phyloP scores from a whole-genome alignment of 2,113 vertebrate species.

The Harpagus bidentatus region DNA sequence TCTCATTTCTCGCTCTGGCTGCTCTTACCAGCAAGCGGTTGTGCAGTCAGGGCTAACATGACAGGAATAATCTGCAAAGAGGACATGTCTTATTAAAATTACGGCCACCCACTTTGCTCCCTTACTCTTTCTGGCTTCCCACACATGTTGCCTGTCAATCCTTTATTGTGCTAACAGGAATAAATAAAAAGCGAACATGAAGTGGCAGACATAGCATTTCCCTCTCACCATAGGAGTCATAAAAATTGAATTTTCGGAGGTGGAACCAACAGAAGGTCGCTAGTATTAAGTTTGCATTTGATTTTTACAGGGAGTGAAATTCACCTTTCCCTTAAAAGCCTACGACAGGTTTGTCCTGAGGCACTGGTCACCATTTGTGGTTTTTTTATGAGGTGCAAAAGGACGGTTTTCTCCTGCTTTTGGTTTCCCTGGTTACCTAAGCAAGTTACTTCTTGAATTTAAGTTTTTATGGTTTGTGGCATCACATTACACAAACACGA shows the following conservation, averaged over 20 bases:
- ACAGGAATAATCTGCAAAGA: conserved; percentile 15
- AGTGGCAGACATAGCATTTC: background rate
- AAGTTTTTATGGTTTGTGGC: background rate
- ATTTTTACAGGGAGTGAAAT: background rate
- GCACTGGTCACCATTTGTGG: background rate
- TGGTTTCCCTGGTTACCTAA: background rate
- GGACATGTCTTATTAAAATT: background rate
- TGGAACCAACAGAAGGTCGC: background rate
- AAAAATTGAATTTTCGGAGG: background rate
- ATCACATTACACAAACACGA: background rate
- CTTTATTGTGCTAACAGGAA: background rate
- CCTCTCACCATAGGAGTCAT: background rate
- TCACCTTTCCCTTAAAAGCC: background rate
- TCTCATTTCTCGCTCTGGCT: background rate
- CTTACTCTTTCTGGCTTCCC: background rate
- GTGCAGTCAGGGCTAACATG: background rate
- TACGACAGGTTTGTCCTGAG: background rate
- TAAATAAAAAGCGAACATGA: background rate
- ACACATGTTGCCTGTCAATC: background rate
- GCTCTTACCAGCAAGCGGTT: background rate
- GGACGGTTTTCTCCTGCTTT: background rate
- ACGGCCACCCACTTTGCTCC: background rate
- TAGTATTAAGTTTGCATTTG: background rate
- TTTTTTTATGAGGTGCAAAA: background rate
- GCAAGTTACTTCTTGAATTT: background rate